These are phyloP conservation scores for Mustelus asterias DNA, from an alignment of 2,113 vertebrate species.

Conservation along the genomic window DNA sequence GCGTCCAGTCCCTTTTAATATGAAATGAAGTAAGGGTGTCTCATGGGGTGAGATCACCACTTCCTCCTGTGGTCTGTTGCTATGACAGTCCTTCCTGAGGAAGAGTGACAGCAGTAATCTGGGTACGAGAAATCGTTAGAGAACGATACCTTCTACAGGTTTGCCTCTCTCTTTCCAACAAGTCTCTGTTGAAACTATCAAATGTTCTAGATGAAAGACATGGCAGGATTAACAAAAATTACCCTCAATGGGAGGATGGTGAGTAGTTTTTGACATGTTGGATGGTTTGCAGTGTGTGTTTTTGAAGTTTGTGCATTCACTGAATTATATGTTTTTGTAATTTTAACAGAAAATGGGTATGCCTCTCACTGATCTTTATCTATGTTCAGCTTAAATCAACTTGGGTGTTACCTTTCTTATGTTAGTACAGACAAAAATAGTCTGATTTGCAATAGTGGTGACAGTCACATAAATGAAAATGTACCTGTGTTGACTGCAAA, in stretches of 20 bases:
- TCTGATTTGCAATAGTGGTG: not conserved
- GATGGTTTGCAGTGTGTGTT: not conserved
- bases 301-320: not conserved
- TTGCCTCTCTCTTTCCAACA: not conserved
- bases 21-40: not conserved
- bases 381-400: not conserved
- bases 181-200: not conserved
- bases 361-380: not conserved
- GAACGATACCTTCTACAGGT: not conserved
- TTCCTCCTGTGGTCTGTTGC: slow-evolving; percentile 36
- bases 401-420: not conserved
- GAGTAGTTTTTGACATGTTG: not conserved
- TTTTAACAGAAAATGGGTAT: not conserved
- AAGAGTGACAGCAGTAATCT: slow-evolving; percentile 24
- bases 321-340: not conserved
- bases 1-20: not conserved
- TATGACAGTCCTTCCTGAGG: slow-evolving; percentile 35
- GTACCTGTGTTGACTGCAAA: not conserved
- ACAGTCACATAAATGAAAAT: not conserved
- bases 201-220: slow-evolving; percentile 23
- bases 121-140: not conserved
- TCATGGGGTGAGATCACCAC: not conserved
- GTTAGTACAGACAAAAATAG: not conserved
- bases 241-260: slow-evolving; percentile 10
- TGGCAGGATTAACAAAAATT: slow-evolving; percentile 31